These are phyloP conservation scores for Ceuthmochares aereus DNA, from an alignment of 2,113 vertebrate genomes.

Conservation along the genomic window DNA sequence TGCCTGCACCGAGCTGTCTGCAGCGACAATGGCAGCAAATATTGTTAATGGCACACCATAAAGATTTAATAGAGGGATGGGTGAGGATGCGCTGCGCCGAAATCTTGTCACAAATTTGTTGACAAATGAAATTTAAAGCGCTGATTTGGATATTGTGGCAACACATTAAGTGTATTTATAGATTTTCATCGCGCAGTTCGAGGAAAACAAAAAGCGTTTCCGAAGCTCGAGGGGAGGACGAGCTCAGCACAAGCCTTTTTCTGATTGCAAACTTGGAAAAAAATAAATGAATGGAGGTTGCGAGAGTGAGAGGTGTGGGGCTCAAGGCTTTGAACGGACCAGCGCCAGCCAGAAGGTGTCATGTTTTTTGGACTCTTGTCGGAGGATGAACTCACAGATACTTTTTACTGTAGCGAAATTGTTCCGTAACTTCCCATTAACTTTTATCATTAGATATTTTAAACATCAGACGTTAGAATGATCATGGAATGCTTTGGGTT, in stretches of 20 bases:
- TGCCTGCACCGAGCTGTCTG: background rate
- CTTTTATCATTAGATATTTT: background rate
- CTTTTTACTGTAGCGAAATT: background rate
- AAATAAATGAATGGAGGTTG: background rate
- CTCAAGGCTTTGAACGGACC: rapidly evolving
- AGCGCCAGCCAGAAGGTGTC: background rate
- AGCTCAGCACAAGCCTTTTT: background rate
- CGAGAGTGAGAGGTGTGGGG: background rate
- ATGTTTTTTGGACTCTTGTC: background rate
- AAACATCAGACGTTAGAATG: background rate
- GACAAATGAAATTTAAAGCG: background rate
- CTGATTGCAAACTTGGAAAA: background rate
- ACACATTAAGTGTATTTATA: background rate
- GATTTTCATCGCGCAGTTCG: background rate
- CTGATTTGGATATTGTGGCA: background rate
- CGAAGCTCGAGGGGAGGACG: background rate
- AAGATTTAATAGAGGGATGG: background rate
- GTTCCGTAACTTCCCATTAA: background rate
- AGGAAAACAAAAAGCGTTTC: background rate
- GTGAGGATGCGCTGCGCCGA: background rate
- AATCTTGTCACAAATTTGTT: background rate
- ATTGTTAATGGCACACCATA: background rate
- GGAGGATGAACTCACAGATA: rapidly evolving
- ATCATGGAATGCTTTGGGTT: background rate
- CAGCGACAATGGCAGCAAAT: background rate